Percentiles rank a stretch among this genome's conserved stretches.
phyloP scores from a whole-genome alignment of 2,888 invertebrate species.

The Gandaritis pyraliata region DNA sequence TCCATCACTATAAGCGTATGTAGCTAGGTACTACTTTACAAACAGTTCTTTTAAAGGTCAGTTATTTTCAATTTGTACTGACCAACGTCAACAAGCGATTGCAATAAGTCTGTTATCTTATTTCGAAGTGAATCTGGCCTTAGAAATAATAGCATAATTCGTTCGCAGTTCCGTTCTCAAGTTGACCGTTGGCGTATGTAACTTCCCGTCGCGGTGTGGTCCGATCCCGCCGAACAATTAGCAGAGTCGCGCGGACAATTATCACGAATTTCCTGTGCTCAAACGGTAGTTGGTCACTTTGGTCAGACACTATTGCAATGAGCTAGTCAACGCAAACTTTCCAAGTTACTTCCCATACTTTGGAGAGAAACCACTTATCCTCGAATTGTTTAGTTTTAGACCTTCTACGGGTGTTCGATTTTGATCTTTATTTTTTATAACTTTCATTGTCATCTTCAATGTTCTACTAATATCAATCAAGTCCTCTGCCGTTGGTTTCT shows the following conservation, averaged over 20 bases:
- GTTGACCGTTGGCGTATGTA: conserved; percentile 55
- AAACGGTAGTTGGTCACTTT: conserved; percentile 57
- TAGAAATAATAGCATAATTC: conserved; percentile 39
- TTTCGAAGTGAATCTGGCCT: conserved; percentile 13
- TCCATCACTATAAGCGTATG: too few species aligned
- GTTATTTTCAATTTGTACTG: not conserved
- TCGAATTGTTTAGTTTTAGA: not conserved
- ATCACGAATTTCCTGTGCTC: conserved; percentile 81
- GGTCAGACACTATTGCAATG: not conserved
- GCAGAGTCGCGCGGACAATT: conserved; percentile 71
- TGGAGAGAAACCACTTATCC: not conserved
- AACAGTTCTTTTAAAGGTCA: not conserved
- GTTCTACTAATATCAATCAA: too few species aligned
- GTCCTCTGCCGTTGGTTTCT: too few species aligned
- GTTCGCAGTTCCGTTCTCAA: conserved; percentile 43
- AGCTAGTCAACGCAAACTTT: conserved; percentile 2
- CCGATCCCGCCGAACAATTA: conserved; percentile 72
- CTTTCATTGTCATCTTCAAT: too few species aligned
- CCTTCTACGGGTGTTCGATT: too few species aligned
- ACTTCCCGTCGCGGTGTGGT: conserved; percentile 69
- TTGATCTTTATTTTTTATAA: too few species aligned
- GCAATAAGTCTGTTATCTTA: not conserved
- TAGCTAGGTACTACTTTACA: not conserved
- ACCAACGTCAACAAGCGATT: not conserved
- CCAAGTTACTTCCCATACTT: not conserved